A percentile compares a stretch with the other conserved stretches of the same genome.
phyloP scores from a whole-genome alignment of 1,140 invertebrate genomes.

The Teleopsis dalmanni region DNA sequence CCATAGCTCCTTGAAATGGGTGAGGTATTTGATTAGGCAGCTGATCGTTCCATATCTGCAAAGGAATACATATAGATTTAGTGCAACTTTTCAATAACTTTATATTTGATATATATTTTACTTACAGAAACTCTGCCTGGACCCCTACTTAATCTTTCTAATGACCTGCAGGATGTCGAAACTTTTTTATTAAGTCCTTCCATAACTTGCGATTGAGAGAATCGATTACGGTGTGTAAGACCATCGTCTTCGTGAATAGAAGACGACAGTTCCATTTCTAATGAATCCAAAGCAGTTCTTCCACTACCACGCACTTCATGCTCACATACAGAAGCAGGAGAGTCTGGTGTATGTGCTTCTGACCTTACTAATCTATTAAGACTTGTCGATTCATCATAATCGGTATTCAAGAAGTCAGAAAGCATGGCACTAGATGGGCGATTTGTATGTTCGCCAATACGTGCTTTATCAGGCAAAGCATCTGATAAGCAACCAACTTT shows the following conservation, averaged over 20 bases:
- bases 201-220: constrained; percentile 12
- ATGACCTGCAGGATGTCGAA: constrained; percentile 39
- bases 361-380: constrained; percentile 36
- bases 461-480: constrained; percentile 46
- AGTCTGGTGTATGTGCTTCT: constrained; percentile 42
- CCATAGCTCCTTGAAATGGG: constrained; percentile 74
- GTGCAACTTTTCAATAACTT: background rate
- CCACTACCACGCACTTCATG: constrained; percentile 22
- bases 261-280: constrained; percentile 9
- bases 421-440: constrained; percentile 41
- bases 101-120: background rate
- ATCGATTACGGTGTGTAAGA: no score
- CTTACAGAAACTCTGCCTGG: constrained; percentile 38
- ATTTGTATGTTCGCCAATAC: constrained; percentile 27
- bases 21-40: constrained; percentile 48
- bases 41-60: constrained; percentile 42
- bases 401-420: constrained; percentile 38
- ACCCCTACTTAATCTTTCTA: constrained; percentile 43
- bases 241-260: no score
- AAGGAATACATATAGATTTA: background rate
- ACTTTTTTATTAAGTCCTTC: constrained; percentile 31
- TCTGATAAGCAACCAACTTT: constrained; percentile 61
- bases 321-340: constrained; percentile 38
- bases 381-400: constrained; percentile 39
- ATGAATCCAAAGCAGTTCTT: constrained; percentile 4